A percentile compares a stretch with the other conserved stretches of the same genome.
These are phyloP conservation scores for Piscicola geometra DNA, from an alignment of 2,888 invertebrate species.

Conservation along the genomic window DNA sequence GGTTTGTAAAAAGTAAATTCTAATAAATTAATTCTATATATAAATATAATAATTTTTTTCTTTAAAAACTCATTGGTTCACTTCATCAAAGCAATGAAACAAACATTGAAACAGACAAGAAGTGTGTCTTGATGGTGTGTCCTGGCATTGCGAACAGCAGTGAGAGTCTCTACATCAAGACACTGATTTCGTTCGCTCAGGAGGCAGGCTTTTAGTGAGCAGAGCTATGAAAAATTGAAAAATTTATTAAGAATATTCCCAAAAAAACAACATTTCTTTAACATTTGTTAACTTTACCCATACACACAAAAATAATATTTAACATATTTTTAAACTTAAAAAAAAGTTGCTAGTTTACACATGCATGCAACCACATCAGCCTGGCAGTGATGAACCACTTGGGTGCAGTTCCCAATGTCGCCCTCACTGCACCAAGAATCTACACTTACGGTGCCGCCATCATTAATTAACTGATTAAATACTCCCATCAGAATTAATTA, in stretches of 20 bases:
- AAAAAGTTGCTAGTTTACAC: not conserved
- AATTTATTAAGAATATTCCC: no score
- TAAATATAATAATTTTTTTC: not conserved
- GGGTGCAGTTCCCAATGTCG: slow-evolving; percentile 78
- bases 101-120: slow-evolving; percentile 37
- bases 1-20: no score
- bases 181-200: slow-evolving; percentile 87
- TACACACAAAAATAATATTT: not conserved
- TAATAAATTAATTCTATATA: not conserved
- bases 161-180: slow-evolving; percentile 86
- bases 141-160: slow-evolving; percentile 86
- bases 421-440: slow-evolving; percentile 78
- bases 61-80: no score
- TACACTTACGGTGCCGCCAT: slow-evolving; percentile 78
- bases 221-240: no score
- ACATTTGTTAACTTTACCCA: not conserved
- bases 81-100: no score
- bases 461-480: no score
- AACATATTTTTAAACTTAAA: not conserved
- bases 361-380: slow-evolving; percentile 56
- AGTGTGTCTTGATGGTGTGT: slow-evolving; percentile 50
- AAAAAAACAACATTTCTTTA: not conserved
- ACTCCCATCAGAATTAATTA: no score
- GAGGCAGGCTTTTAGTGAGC: slow-evolving; percentile 62
- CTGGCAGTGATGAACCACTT: slow-evolving; percentile 90